These are phyloP conservation scores for Sycobia sp. DNA, from an alignment of 1,140 invertebrate genomes.

Conservation along the genomic window DNA sequence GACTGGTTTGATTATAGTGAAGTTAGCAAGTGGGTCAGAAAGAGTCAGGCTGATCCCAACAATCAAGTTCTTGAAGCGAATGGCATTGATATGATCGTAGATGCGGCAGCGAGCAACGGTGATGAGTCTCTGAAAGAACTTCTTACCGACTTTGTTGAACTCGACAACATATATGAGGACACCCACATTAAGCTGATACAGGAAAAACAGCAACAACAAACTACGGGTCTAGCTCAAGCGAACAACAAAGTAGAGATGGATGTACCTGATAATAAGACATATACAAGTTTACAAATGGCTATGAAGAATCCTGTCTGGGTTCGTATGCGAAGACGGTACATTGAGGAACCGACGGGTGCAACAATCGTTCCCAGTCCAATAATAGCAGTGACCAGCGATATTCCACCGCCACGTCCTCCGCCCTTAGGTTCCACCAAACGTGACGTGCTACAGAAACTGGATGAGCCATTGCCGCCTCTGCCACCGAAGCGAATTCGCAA, in stretches of 20 bases:
- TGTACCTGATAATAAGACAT: constrained; percentile 77
- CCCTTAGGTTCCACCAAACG: constrained; percentile 51
- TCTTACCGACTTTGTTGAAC: constrained; percentile 72
- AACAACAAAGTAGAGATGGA: constrained; percentile 58
- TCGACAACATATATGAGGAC: constrained; percentile 79
- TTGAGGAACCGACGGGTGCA: background rate
- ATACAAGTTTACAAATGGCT: constrained; percentile 81
- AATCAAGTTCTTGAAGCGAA: constrained; percentile 38
- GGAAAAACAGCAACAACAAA: constrained; percentile 33
- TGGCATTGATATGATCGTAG: constrained; percentile 18
- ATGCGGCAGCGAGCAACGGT: background rate
- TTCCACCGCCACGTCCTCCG: constrained; percentile 42
- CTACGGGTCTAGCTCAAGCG: no score
- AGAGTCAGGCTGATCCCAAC: constrained; percentile 44
- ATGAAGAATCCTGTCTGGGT: constrained; percentile 78
- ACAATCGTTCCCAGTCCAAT: constrained; percentile 9
- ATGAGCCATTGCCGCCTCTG: constrained; percentile 71
- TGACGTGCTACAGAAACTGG: constrained; percentile 55
- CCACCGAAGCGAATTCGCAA: constrained; percentile 80
- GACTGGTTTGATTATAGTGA: constrained; percentile 58
- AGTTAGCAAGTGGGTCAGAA: constrained; percentile 52
- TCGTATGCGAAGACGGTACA: background rate
- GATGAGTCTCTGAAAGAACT: constrained; percentile 45
- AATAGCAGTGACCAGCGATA: constrained; percentile 13
- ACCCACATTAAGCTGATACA: constrained; percentile 61